Percentiles rank a stretch among this genome's conserved stretches.
These are phyloP conservation scores for Aphis craccivora DNA, from an alignment of 1,140 invertebrate species.

Conservation along the genomic window DNA sequence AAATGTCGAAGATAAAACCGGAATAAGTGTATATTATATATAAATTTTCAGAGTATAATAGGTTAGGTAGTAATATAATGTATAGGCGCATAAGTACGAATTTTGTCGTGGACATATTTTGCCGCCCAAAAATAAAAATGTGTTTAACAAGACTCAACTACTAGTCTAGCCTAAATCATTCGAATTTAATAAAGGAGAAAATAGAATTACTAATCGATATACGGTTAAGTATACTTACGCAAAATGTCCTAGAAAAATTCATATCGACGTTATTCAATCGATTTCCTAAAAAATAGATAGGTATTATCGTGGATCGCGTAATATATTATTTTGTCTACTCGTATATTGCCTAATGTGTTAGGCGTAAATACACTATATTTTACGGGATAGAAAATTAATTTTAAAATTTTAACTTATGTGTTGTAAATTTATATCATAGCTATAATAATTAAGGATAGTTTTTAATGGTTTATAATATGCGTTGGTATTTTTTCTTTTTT, in stretches of 20 bases:
- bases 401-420: background rate
- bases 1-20: slow-evolving; percentile 15
- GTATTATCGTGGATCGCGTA: no score
- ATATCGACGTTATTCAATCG: no score
- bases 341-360: no score
- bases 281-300: no score
- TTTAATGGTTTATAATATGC: background rate
- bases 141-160: no score
- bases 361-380: background rate
- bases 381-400: background rate
- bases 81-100: background rate
- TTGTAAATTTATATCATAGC: no score
- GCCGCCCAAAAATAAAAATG: background rate
- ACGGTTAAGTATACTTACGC: no score
- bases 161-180: no score
- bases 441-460: background rate
- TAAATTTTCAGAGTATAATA: background rate
- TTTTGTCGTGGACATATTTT: background rate
- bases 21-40: background rate
- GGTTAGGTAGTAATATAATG: background rate
- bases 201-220: no score
- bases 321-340: no score
- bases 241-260: no score
- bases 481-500: background rate
- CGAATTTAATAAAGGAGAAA: no score